A percentile compares a stretch with the other conserved stretches of the same genome.
phyloP scores from a whole-genome alignment of 2,888 invertebrate genomes.

The Gastrophysa polygoni region DNA sequence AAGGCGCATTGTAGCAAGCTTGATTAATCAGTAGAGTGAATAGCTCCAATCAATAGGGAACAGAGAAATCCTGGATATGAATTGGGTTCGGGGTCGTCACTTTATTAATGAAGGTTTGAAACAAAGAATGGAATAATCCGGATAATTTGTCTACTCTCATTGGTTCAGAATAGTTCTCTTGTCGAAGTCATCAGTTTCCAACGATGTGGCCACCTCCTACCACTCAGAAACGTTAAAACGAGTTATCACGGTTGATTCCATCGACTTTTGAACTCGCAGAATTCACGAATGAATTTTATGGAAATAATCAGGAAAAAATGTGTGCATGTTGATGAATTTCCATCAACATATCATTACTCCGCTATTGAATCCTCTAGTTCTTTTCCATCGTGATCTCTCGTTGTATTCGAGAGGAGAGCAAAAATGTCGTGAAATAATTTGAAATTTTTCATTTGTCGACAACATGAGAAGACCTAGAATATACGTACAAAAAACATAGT shows the following conservation, averaged over 20 bases:
- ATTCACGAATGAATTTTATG: too few relatives aligned
- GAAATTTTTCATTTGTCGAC: too few relatives aligned
- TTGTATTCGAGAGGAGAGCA: too few relatives aligned
- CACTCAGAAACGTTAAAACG: background rate
- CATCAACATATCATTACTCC: too few relatives aligned
- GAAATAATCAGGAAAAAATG: too few relatives aligned
- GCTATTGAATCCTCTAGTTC: too few relatives aligned
- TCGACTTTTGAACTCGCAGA: background rate
- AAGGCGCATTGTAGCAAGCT: slow-evolving; percentile 23
- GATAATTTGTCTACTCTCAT: slow-evolving; percentile 28
- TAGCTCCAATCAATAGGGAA: slow-evolving; percentile 31
- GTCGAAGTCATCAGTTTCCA: slow-evolving; percentile 11
- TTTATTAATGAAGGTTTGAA: slow-evolving; percentile 27
- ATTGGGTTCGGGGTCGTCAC: slow-evolving; percentile 21
- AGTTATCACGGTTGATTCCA: background rate
- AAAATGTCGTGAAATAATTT: too few relatives aligned
- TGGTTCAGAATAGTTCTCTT: slow-evolving; percentile 18
- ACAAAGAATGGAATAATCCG: slow-evolving; percentile 25
- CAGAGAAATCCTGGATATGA: slow-evolving; percentile 17
- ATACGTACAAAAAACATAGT: too few relatives aligned
- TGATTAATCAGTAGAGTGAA: slow-evolving; percentile 33
- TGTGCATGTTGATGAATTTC: too few relatives aligned
- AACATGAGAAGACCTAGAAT: too few relatives aligned
- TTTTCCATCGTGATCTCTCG: too few relatives aligned
- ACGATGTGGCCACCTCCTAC: background rate